Evolutionary conservation across 1,140 invertebrate species (phyloP).

Genomic region (Cataglyphis hispanica): DNA sequence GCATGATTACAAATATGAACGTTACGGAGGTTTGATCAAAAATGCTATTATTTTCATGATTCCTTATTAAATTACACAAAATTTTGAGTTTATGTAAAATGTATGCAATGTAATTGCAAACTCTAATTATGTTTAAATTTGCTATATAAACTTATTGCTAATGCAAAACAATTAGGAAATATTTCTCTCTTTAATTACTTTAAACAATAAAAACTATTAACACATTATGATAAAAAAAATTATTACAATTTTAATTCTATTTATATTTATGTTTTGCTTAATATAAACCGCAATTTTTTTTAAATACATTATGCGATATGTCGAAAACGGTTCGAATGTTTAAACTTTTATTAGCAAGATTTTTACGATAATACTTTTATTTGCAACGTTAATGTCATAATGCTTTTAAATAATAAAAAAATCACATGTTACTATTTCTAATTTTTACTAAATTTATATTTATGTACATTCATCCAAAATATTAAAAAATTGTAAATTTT

Average conservation of each 20-base stretch:
- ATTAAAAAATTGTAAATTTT: background rate
- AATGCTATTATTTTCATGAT: conserved; percentile 2
- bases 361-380: too few species aligned
- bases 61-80: background rate
- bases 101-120: background rate
- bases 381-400: background rate
- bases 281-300: background rate
- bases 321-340: too few species aligned
- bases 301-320: background rate
- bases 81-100: background rate
- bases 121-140: background rate
- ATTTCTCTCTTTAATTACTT: too few species aligned
- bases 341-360: too few species aligned
- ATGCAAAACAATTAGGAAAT: background rate
- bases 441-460: background rate
- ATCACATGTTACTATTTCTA: background rate
- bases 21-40: background rate
- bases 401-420: background rate
- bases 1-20: conserved; percentile 30
- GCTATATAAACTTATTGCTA: background rate
- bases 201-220: too few species aligned
- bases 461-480: background rate
- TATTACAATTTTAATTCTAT: too few species aligned
- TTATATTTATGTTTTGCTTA: too few species aligned
- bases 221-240: too few species aligned